Percentiles rank a stretch among this genome's conserved stretches.
These are phyloP conservation scores for Sprattus sprattus DNA, from an alignment of 2,113 vertebrate species.

Conservation along the genomic window DNA sequence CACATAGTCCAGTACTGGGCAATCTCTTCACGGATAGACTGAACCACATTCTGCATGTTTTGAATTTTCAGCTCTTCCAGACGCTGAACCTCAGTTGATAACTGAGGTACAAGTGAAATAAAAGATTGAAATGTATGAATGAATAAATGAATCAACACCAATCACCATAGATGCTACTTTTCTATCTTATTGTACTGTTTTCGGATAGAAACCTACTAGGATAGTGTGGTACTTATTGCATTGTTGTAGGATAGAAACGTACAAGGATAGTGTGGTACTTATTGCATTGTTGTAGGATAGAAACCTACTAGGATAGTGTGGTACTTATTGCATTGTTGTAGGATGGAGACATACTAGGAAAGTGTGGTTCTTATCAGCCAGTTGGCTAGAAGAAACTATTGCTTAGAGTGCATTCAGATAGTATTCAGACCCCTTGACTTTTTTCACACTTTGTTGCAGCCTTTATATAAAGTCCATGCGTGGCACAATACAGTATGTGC, in stretches of 20 bases:
- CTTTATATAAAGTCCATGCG: too few species aligned
- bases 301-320: not conserved
- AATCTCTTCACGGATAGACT: slow-evolving; percentile 77
- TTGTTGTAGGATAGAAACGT: not conserved
- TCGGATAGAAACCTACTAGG: not conserved
- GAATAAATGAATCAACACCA: not conserved
- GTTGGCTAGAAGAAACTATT: too few species aligned
- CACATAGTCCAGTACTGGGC: slow-evolving; percentile 83
- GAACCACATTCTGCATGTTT: slow-evolving; percentile 79
- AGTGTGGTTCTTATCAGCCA: too few species aligned
- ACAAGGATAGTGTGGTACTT: too few species aligned
- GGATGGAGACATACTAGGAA: too few species aligned
- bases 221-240: too few species aligned
- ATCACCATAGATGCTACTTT: too few species aligned
- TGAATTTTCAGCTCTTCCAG: slow-evolving; percentile 83
- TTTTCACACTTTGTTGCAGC: too few species aligned
- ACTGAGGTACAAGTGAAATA: slow-evolving; percentile 59
- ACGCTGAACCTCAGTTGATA: slow-evolving; percentile 77
- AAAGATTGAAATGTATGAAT: not conserved
- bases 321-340: too few species aligned
- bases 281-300: not conserved
- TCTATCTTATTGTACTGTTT: not conserved
- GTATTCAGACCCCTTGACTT: too few species aligned
- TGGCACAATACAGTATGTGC: too few species aligned
- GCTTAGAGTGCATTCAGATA: too few species aligned